Percentiles rank a stretch among this genome's conserved stretches.
Evolutionary conservation across 2,888 invertebrate species (phyloP).

Genomic region (Heliconius ethilla): DNA sequence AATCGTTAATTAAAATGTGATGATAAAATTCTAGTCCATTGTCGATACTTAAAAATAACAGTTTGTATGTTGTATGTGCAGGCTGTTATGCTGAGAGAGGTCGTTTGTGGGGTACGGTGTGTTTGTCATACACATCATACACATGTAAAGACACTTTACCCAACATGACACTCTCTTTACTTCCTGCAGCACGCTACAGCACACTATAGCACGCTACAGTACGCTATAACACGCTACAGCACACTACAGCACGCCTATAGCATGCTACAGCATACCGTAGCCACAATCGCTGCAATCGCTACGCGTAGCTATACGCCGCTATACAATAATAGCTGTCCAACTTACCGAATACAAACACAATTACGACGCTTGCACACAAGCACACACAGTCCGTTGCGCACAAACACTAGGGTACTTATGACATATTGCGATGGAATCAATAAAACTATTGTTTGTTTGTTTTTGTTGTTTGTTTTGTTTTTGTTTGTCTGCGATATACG

Average conservation of each 20-base stretch:
- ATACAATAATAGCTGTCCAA: slow-evolving; percentile 72
- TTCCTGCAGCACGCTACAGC: neutral
- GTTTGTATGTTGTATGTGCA: slow-evolving; percentile 66
- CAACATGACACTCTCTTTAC: slow-evolving; percentile 39
- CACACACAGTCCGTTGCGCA: slow-evolving; percentile 50
- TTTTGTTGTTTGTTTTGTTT: slow-evolving; percentile 49
- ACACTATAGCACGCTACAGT: neutral
- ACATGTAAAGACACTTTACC: slow-evolving; percentile 64
- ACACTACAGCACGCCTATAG: neutral
- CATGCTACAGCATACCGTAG: neutral
- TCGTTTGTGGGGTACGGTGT: neutral
- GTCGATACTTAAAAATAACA: slow-evolving; percentile 77
- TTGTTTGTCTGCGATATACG: slow-evolving; percentile 53
- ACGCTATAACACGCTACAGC: neutral
- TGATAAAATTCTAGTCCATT: slow-evolving; percentile 79
- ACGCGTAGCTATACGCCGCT: slow-evolving; percentile 58
- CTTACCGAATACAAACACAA: slow-evolving; percentile 75
- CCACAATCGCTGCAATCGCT: slow-evolving; percentile 43
- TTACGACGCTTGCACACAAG: slow-evolving; percentile 54
- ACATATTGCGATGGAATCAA: slow-evolving; percentile 68
- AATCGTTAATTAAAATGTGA: slow-evolving; percentile 74
- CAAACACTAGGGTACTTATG: slow-evolving; percentile 71
- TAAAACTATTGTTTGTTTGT: slow-evolving; percentile 75
- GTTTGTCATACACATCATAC: slow-evolving; percentile 33
- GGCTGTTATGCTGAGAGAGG: slow-evolving; percentile 34